Evolutionary conservation across 92 coral and sea anemone genomes (phyloP).

Genomic region (Phymanthus crucifer): DNA sequence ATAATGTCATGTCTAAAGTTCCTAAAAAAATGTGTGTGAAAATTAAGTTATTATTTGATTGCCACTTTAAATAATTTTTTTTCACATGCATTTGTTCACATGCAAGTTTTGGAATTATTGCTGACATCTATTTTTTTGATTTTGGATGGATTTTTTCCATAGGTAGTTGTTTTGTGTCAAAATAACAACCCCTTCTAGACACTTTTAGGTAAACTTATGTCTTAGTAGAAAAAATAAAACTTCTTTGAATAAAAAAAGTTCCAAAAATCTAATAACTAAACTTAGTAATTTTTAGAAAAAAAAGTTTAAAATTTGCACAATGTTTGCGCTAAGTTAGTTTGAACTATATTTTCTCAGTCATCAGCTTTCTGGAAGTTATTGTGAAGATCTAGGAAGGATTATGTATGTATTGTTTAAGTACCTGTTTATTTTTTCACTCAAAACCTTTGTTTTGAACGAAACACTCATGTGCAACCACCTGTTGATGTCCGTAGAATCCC

Average conservation of each 20-base stretch:
- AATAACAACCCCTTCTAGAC: conserved; percentile 4
- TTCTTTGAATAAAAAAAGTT: not conserved
- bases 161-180: conserved; percentile 9
- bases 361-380: not conserved
- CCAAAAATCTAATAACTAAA: not conserved
- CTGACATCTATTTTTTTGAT: not conserved
- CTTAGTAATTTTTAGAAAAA: not conserved
- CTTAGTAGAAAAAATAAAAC: not conserved
- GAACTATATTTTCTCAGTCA: not conserved
- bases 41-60: conserved; percentile 1
- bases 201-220: conserved; percentile 3
- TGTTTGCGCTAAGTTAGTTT: not conserved
- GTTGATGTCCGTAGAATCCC: not conserved
- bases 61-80: conserved; percentile 4
- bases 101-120: not conserved
- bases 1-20: conserved; percentile 1
- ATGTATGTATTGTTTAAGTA: not conserved
- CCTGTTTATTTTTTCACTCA: not conserved
- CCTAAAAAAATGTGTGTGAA: not conserved
- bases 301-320: not conserved
- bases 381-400: not conserved
- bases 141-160: conserved; percentile 6
- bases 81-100: not conserved
- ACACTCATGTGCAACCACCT: conserved; percentile 9
- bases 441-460: not conserved